Percentiles rank a stretch among this genome's conserved stretches.
Conservation (phyloP, 2,888 invertebrate genomes). For the Empis stercorea region DNA sequence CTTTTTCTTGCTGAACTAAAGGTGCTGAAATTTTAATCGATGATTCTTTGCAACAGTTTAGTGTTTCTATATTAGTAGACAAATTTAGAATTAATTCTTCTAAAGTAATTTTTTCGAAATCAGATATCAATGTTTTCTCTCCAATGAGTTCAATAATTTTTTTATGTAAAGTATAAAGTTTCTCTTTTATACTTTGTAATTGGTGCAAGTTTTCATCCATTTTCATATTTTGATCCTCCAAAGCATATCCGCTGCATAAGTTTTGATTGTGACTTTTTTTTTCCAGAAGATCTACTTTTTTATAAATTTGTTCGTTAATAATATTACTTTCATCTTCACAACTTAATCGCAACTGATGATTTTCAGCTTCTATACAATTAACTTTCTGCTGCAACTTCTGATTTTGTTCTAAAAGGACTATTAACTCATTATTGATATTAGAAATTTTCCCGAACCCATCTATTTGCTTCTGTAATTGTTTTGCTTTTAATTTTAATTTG, state of each 20-base stretch:
- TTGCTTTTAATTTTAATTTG: conserved; percentile 60
- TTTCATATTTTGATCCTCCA: conserved; percentile 56
- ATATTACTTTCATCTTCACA: conserved; percentile 41
- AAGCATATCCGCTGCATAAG: too few species aligned
- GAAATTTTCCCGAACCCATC: conserved; percentile 52
- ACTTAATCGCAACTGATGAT: conserved; percentile 80
- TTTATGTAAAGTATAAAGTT: conserved; percentile 30
- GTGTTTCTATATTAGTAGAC: conserved; percentile 40
- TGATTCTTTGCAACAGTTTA: too few species aligned
- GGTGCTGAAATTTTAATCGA: too few species aligned
- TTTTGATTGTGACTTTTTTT: conserved; percentile 24
- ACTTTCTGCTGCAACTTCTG: conserved; percentile 58
- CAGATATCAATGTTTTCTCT: conserved; percentile 58
- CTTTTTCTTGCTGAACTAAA: conserved; percentile 57
- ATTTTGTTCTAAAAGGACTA: conserved; percentile 48
- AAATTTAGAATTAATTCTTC: conserved; percentile 58
- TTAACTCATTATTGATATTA: conserved; percentile 54
- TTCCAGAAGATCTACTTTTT: conserved; percentile 16
- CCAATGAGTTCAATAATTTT: conserved; percentile 39
- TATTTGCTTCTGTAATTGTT: conserved; percentile 62
- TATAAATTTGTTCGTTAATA: conserved; percentile 15
- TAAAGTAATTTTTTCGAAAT: conserved; percentile 63
- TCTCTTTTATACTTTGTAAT: conserved; percentile 46
- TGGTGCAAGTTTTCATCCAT: conserved; percentile 44
- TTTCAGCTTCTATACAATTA: conserved; percentile 78